These are phyloP conservation scores for Pan paniscus DNA, from an alignment of 2,113 vertebrate species.

Conservation along the genomic window DNA sequence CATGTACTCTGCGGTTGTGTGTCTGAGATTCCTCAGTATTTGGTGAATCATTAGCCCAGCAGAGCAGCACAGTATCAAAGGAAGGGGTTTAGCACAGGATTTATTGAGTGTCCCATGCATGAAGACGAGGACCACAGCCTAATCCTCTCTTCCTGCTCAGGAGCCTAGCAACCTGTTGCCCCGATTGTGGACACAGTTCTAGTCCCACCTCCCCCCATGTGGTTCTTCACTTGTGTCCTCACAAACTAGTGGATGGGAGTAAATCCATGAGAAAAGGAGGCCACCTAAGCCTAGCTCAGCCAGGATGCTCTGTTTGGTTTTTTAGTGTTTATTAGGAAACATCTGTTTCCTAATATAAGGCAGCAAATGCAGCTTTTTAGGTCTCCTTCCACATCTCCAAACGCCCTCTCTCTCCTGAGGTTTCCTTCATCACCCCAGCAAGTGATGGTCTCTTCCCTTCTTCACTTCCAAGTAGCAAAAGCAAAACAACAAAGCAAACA, in stretches of 20 bases:
- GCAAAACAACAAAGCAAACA: not conserved
- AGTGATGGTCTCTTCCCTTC: not conserved
- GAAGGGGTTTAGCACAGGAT: not conserved
- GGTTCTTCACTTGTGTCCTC: not conserved
- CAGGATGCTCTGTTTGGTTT: not conserved
- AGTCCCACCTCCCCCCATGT: accelerated
- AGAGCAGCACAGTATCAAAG: not conserved
- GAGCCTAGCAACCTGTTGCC: not conserved
- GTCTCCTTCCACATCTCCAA: not conserved
- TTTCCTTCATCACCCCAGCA: no score
- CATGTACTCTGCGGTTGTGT: no score
- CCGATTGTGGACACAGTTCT: not conserved
- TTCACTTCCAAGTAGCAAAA: not conserved
- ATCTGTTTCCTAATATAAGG: not conserved
- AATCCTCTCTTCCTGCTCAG: not conserved
- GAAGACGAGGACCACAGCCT: not conserved
- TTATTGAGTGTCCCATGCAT: accelerated
- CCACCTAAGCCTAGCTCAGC: no score
- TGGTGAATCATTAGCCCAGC: no score
- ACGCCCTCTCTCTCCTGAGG: not conserved
- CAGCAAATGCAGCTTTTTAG: not conserved
- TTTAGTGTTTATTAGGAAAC: not conserved
- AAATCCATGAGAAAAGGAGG: not conserved
- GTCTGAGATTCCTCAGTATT: not conserved
- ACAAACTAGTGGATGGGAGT: not conserved